Base-by-base conservation (phyloP, 2,888 invertebrate species). In the Latrodectus hesperus region DNA sequence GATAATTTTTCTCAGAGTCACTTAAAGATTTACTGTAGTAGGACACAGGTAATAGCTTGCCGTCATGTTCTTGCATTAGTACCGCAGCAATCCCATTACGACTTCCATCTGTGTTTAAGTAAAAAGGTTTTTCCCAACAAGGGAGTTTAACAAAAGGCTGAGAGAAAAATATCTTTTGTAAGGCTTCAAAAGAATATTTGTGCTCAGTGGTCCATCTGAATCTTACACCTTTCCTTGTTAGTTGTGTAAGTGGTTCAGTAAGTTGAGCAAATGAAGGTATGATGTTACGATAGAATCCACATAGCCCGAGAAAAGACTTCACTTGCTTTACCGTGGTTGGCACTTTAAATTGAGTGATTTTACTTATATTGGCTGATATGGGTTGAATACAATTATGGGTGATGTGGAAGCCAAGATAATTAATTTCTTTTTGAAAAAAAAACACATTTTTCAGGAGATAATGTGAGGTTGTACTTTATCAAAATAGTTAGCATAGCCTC, bases 61-160 rank as follows among this genome's bases (percentile, higher is more conserved):
- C 52, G 0, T 80, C 17, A n/a, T 38, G 64, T 17, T n/a, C n/a
- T n/a, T n/a, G 72, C 17, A 80, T n/a, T 0, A 80, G 60, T 6
- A 80, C 72, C 0, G 12, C 80, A 12, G 80, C 26, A n/a, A 72
- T 80, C 10, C 60, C 72, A 10, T 11, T 14, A n/a, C n/a, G 9
- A 64, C 60, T 72, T 51, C 72, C 72, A 60, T 80, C 80, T n/a
- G 80, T 72, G 26, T 80, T 80, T 8, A 80, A 16, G 11, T 72
- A 17, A 22, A 80, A 80, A 11, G 10, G 22, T 64, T 70, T 67
- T 9, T 72, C 55, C 72, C 71, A 80, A 10, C 64, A 38, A 0
- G 80, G 80, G 6, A 71, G 65, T 11, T n/a, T 49, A 8, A 80
- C 60, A 80, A 80, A 80, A 9, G 51, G 64, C n/a, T 9, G 11